These are phyloP conservation scores for Dasyurus viverrinus DNA, from an alignment of 2,113 vertebrate genomes.

Conservation along the genomic window DNA sequence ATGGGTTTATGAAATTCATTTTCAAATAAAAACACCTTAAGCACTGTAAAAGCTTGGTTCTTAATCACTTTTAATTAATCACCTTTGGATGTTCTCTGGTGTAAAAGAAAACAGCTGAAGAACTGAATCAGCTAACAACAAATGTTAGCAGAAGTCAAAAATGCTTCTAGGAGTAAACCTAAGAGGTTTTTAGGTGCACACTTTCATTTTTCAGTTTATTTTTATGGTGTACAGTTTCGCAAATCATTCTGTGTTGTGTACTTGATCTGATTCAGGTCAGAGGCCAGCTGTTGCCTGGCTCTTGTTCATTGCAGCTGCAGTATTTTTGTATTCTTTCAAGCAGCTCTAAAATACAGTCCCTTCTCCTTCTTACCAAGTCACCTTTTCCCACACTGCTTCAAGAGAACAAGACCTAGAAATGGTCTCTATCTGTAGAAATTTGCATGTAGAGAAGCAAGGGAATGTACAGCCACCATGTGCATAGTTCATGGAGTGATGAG, in stretches of 20 bases:
- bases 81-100: slow-evolving; percentile 1
- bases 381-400: not conserved
- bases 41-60: not conserved
- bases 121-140: not conserved
- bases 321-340: slow-evolving; percentile 15
- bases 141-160: not conserved
- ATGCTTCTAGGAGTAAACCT: not conserved
- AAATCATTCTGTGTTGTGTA: not conserved
- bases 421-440: slow-evolving; percentile 61
- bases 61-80: slow-evolving; percentile 12
- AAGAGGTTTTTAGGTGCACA: not conserved
- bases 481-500: slow-evolving; percentile 70
- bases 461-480: slow-evolving; percentile 67
- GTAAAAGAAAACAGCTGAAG: slow-evolving; percentile 1
- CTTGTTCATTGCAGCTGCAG: not conserved
- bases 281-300: slow-evolving; percentile 36
- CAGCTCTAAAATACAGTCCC: not conserved
- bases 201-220: slow-evolving; percentile 25
- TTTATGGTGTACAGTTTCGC: not conserved
- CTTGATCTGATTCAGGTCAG: not conserved
- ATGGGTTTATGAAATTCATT: slow-evolving; percentile 22
- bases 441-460: slow-evolving; percentile 66
- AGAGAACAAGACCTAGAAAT: slow-evolving; percentile 37
- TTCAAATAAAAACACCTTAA: slow-evolving; percentile 42
- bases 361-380: slow-evolving; percentile 31